Conservation (phyloP, 2,113 vertebrate species). For the Muscicapa adusta region DNA sequence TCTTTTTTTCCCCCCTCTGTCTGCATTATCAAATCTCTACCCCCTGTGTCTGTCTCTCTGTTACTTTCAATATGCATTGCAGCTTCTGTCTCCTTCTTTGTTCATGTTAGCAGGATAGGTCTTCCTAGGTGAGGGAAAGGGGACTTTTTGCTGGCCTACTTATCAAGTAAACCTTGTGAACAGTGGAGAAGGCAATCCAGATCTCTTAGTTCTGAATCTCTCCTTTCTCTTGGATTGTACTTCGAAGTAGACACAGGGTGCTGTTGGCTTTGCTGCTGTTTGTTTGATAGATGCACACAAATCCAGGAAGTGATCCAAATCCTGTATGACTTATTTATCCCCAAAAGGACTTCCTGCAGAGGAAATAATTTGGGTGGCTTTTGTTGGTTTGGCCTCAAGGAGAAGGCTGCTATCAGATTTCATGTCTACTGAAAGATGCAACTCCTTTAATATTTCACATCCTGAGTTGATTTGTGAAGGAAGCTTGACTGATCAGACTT, state of each 20-base stretch:
- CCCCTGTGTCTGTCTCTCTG: slow-evolving; percentile 55
- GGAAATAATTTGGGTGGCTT: slow-evolving; percentile 61
- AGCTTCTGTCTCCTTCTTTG: slow-evolving; percentile 70
- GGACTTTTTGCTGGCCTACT: slow-evolving; percentile 57
- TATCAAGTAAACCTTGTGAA: slow-evolving; percentile 59
- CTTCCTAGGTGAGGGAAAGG: slow-evolving; percentile 53
- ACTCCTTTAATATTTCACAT: slow-evolving; percentile 57
- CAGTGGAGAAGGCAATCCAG: slow-evolving; percentile 29
- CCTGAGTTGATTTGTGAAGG: slow-evolving; percentile 50
- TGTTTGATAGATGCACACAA: slow-evolving; percentile 26
- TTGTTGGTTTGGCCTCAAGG: not conserved
- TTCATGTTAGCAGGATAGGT: slow-evolving; percentile 33
- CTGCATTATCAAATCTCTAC: slow-evolving; percentile 44
- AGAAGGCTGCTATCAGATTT: slow-evolving; percentile 42
- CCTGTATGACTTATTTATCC: slow-evolving; percentile 65
- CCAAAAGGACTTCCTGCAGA: slow-evolving; percentile 67
- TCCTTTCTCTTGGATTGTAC: slow-evolving; percentile 20
- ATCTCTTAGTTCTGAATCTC: slow-evolving; percentile 19
- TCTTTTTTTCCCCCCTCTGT: not conserved
- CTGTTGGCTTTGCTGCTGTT: slow-evolving; percentile 24
- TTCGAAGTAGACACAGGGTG: not conserved
- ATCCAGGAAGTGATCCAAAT: slow-evolving; percentile 65
- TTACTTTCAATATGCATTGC: slow-evolving; percentile 53
- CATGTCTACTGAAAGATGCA: slow-evolving; percentile 51
- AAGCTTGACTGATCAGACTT: slow-evolving; percentile 31